Base-by-base conservation (phyloP, 2,888 invertebrate genomes). In the Netelia inedita region DNA sequence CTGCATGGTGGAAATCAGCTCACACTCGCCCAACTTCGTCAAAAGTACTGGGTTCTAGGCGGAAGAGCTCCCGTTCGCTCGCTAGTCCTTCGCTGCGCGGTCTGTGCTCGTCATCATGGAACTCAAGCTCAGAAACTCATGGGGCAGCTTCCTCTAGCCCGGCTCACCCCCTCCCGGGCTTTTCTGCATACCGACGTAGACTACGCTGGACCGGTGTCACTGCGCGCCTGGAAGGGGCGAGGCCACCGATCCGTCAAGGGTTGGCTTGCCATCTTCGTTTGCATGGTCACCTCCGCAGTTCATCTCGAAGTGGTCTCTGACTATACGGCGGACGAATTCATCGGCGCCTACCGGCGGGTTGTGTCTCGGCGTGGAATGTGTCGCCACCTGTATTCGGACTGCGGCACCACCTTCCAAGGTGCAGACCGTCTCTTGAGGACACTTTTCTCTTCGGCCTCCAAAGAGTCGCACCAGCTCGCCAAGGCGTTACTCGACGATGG, bases 121-220 rank as follows among this genome's bases (percentile, higher is more conserved):
- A 3, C 35, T 41, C 63, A 16, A 0, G 73, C 14, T 66, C 65
- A 74, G 1, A 89, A 87, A 43, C 16, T 87, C 1, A 90, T 90
- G 89, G 89, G 85, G 16, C 59, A 88, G 5, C 80, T 89, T 8
- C 89, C 89, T 1, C n/a, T 35, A 2, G 14, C 83, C 2, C 55
- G 90, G 43, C 87, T 88, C 1, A 84, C 50, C 2, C 75, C 53
- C 1, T 21, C 75, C 0, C n/a, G 63, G 1, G n/a, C 75, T 0
- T 65, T 65, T 9, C 16, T 43, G 1, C 2, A 75, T 50, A 63
- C 65, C 0, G 63, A 63, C 1, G 50, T 75, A 5, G 75, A 75
- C 6, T 75, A 75, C 9, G 53, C 65, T 3, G 35, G 75, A 0
- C 75, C 75, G 0, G 6, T 75, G 2, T 28, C 28, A 3, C 28